A percentile compares a stretch with the other conserved stretches of the same genome.
Conservation (phyloP, 2,797 vertebrate species). For the Cirrhinus molitorella region DNA sequence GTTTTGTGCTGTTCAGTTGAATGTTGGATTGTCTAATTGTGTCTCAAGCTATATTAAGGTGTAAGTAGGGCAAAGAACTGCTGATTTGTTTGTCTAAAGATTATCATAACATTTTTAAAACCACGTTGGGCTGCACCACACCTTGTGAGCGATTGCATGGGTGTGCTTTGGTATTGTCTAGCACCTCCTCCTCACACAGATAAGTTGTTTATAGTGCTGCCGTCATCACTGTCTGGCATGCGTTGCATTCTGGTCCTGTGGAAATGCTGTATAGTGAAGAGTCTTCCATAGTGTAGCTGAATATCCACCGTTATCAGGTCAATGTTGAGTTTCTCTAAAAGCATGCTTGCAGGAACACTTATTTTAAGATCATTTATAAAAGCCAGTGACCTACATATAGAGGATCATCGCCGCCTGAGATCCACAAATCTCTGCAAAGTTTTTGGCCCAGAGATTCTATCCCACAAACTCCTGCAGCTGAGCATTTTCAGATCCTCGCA, state of each 20-base stretch:
- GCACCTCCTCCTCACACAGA: constrained; percentile 22
- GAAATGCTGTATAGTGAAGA: neutral
- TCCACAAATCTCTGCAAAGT: constrained; percentile 12
- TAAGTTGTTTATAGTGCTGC: constrained; percentile 7
- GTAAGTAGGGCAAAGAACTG: neutral
- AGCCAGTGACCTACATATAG: constrained; percentile 44
- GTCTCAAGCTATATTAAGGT: neutral
- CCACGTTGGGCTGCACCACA: neutral
- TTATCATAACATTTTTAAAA: neutral
- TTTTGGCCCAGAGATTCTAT: constrained; percentile 19
- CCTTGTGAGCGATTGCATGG: constrained; percentile 16
- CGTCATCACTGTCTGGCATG: constrained; percentile 24
- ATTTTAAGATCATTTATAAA: constrained; percentile 43
- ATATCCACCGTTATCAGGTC: constrained; percentile 28
- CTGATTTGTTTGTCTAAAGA: constrained; percentile 16
- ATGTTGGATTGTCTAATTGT: neutral
- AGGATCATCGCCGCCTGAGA: constrained; percentile 8
- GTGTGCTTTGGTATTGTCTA: constrained; percentile 9
- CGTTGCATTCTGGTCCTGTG: neutral
- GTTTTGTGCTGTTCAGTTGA: too few species aligned
- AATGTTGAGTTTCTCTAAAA: constrained; percentile 16
- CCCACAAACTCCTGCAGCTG: neutral
- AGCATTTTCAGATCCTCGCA: neutral
- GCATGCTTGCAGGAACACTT: constrained; percentile 35
- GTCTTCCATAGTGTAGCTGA: neutral